Percentiles rank a stretch among this genome's conserved stretches.
phyloP scores from a whole-genome alignment of 2,113 vertebrate species.

The Gnathonemus echidnorhynchus region DNA sequence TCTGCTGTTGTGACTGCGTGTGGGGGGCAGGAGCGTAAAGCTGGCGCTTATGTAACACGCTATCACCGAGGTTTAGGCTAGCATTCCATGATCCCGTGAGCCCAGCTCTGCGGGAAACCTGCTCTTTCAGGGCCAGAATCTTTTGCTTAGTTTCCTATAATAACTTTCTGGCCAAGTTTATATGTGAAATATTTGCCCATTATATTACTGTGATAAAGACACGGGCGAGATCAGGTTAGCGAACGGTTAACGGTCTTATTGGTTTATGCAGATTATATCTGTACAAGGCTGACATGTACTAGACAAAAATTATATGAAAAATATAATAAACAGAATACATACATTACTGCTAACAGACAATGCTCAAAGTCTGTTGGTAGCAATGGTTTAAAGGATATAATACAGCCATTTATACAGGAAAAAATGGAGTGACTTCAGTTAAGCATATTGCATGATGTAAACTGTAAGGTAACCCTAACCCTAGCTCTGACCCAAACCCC shows the following conservation, averaged over 20 bases:
- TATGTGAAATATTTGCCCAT: not conserved
- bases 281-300: not conserved
- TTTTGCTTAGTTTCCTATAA: slow-evolving; percentile 21
- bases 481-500: not conserved
- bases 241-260: not conserved
- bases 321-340: not conserved
- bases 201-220: not conserved
- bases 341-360: not conserved
- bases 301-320: not conserved
- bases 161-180: slow-evolving; percentile 25
- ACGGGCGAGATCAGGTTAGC: not conserved
- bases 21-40: not conserved
- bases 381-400: not conserved
- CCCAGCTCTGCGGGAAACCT: not conserved
- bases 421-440: too few species aligned
- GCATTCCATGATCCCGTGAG: not conserved
- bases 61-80: slow-evolving; percentile 48
- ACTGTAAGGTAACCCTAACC: not conserved
- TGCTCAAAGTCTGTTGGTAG: not conserved
- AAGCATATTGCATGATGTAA: not conserved
- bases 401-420: not conserved
- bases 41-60: not conserved
- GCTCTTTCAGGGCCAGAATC: slow-evolving; percentile 12
- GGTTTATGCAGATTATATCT: not conserved
- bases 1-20: slow-evolving; percentile 10